Evolutionary conservation across 2,113 vertebrate genomes (phyloP), one percentile per base, ranked within the genome.

Genomic region (Lophius piscatorius): DNA sequence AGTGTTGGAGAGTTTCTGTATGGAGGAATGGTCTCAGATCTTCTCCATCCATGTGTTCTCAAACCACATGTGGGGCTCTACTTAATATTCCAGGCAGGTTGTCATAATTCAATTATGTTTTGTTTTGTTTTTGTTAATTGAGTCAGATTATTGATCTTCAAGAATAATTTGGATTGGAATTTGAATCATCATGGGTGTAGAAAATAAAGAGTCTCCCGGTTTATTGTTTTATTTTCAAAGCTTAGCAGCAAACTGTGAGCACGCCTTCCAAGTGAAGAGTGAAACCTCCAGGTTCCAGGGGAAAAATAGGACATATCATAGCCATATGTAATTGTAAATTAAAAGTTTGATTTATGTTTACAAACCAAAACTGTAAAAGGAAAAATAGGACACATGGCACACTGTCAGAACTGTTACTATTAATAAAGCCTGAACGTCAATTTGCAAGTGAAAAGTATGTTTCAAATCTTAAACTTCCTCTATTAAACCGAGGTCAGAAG

Each of bases 261-360:
- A 13, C 55, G 46, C 60, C 74, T 67, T 41, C 59, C 70, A 67
- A 54, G 57, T 51, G n/a, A 22, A 9, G 7, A 50, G n/a, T 16
- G 4, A 65, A n/a, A n/a, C n/a, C n/a, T n/a, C n/a, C n/a, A n/a
- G n/a, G n/a, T n/a, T n/a, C n/a, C n/a, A n/a, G n/a, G n/a, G n/a
- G n/a, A n/a, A n/a, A n/a, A n/a, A n/a, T n/a, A n/a, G n/a, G n/a
- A n/a, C n/a, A n/a, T n/a, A n/a, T n/a, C n/a, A n/a, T n/a, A n/a
- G n/a, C n/a, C n/a, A n/a, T n/a, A n/a, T n/a, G n/a, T n/a, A 35
- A 36, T 35, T 11, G 41, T 9, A 39, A 24, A 72, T 52, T 56
- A 57, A 58, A 48, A 42, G 31, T 13, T 45, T 2, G 5, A 46
- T 65, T 46, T 21, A 33, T 26, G 24, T 49, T 49, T 34, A 56